Conservation (phyloP, 53 echinoderm and acorn worm genomes). For the Echinarachnius parma region DNA sequence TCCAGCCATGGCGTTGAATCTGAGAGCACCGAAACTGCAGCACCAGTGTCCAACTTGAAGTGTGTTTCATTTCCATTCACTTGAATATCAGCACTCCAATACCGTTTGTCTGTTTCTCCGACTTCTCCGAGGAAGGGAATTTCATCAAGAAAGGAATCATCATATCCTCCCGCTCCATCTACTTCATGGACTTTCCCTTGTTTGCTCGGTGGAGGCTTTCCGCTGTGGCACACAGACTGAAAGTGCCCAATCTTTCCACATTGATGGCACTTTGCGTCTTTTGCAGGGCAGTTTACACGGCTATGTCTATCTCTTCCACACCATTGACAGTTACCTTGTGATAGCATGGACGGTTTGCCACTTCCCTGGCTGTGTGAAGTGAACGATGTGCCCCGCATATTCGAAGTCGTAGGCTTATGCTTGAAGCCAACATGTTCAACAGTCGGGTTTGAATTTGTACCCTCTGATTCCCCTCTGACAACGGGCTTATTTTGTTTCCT, state of each 20-base stretch:
- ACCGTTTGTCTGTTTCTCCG: constrained; percentile 2
- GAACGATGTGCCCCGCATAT: too few relatives aligned
- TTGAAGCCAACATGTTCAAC: too few relatives aligned
- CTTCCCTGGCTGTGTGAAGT: too few relatives aligned
- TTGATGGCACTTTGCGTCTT: constrained; percentile 39
- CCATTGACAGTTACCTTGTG: neutral
- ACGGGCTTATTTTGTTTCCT: constrained; percentile 14
- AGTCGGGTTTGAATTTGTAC: neutral
- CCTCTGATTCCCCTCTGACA: constrained; percentile 3
- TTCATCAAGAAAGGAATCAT: too few relatives aligned
- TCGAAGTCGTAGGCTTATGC: too few relatives aligned
- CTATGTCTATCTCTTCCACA: neutral
- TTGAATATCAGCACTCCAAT: constrained; percentile 51
- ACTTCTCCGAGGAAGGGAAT: constrained; percentile 40
- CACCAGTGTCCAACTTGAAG: constrained; percentile 57
- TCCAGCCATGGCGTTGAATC: constrained; percentile 15
- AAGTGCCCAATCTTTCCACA: constrained; percentile 38
- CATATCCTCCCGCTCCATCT: constrained; percentile 12
- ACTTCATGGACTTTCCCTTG: constrained; percentile 39
- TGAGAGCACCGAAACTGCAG: constrained; percentile 27
- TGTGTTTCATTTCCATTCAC: constrained; percentile 46
- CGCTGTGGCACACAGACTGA: constrained; percentile 27
- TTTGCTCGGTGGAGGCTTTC: neutral
- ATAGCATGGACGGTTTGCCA: too few relatives aligned
- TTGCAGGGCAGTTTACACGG: constrained; percentile 56